These are phyloP conservation scores for Cristatella mucedo DNA, from an alignment of 2,888 invertebrate genomes.

Conservation along the genomic window DNA sequence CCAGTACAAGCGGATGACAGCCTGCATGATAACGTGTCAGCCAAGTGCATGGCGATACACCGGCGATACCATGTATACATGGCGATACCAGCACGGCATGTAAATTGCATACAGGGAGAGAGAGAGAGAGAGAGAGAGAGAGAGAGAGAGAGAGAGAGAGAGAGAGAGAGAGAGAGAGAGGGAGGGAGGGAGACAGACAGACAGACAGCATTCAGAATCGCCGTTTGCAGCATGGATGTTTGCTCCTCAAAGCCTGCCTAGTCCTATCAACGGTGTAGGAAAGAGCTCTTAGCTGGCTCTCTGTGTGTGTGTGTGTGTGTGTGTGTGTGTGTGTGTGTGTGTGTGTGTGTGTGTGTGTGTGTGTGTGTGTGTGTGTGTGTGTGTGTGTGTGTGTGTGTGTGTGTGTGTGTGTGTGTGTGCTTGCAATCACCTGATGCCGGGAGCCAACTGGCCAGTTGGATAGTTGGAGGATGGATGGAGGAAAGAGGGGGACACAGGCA, in stretches of 20 bases:
- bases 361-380: slow-evolving; percentile 6
- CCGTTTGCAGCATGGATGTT: too few relatives aligned
- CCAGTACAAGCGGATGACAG: too few relatives aligned
- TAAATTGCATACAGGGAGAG: too few relatives aligned
- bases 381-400: neutral
- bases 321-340: slow-evolving; percentile 10
- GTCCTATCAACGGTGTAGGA: too few relatives aligned
- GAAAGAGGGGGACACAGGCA: neutral
- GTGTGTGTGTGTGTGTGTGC: slow-evolving; percentile 1
- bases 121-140: slow-evolving; percentile 12
- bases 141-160: slow-evolving; percentile 12
- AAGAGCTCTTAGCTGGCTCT: neutral
- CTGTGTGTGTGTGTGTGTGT: slow-evolving; percentile 9
- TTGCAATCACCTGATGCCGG: neutral
- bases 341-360: slow-evolving; percentile 7
- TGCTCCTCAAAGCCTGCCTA: too few relatives aligned
- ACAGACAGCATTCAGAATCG: too few relatives aligned
- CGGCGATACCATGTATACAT: too few relatives aligned
- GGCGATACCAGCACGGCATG: too few relatives aligned
- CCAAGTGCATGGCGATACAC: too few relatives aligned
- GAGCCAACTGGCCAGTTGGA: neutral
- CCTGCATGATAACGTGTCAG: too few relatives aligned
- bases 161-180: slow-evolving; percentile 5
- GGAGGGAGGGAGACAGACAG: too few relatives aligned
- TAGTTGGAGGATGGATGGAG: neutral